Base-by-base conservation (phyloP, 2,113 vertebrate species). In the Hiodon tergisus region DNA sequence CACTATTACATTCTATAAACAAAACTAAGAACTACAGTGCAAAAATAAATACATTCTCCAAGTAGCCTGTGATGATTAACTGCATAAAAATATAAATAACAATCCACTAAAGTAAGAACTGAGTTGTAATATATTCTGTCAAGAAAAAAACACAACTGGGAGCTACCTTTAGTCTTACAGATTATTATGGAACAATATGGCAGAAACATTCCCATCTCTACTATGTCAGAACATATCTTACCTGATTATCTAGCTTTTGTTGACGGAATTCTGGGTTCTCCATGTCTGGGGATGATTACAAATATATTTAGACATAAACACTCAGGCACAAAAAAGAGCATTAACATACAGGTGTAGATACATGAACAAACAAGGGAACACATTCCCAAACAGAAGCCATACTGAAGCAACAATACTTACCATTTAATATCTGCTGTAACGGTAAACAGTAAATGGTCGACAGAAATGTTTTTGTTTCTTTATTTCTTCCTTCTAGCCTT, bases 211-310 rank as follows among this genome's bases (percentile, higher is more conserved):
- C 53, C 47, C 55, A 13, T 14, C 48, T 17, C 16, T 46, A 50
- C 4, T 16, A 31, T 46, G 31, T 67, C 2, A 68, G 63, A 63
- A 66, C 11, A 16, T 10, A 13, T 0, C 79, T 85, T 85, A 85
- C 92, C 89, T 92, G 91, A 77, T 88, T 89, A 72, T 91, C 89
- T 81, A 92, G 89, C 81, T 90, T 92, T 68, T 89, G 90, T 71
- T 90, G 89, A 73, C 90, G 80, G 10, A 89, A 80, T 5, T 88
- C 88, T 0, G 74, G 67, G 9, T 91, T 87, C 60, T 91, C 89
- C 91, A 92, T 92, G 67, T 72, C 80, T 70, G 7, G 17, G 50
- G 59, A 55, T 16, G 52, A 54, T 6, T 11, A 61, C 10, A 17
- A 60, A 8, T 51, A 6, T 67, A 58, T 68, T 46, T 17, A 14